A percentile compares a stretch with the other conserved stretches of the same genome.
Evolutionary conservation across 2,888 invertebrate species (phyloP).

Genomic region (Diaprepes abbreviatus): DNA sequence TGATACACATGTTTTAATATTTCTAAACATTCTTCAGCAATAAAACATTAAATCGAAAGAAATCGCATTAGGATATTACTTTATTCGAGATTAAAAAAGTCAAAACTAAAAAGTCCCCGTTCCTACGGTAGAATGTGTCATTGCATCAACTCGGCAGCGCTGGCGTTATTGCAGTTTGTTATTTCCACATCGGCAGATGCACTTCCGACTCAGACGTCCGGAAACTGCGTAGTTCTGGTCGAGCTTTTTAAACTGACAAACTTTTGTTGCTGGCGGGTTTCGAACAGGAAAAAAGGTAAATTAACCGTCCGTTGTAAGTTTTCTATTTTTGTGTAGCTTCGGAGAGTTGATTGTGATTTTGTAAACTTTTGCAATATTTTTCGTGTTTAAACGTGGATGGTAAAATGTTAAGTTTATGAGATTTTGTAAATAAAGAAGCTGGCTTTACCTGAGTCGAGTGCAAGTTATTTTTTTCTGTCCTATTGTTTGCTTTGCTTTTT

Average conservation of each 20-base stretch:
- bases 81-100: too few species aligned
- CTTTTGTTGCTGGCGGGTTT: constrained; percentile 5
- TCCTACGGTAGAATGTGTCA: neutral
- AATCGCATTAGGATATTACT: too few species aligned
- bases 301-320: constrained; percentile 4
- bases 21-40: too few species aligned
- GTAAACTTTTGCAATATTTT: too few species aligned
- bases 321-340: constrained; percentile 4
- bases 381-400: too few species aligned
- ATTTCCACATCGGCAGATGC: constrained; percentile 25
- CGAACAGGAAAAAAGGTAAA: constrained; percentile 15
- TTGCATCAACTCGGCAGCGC: constrained; percentile 6
- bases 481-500: too few species aligned
- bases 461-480: too few species aligned
- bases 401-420: too few species aligned
- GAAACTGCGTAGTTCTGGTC: constrained; percentile 20
- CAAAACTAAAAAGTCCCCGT: neutral
- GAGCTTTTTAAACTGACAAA: constrained; percentile 19
- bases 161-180: constrained; percentile 30
- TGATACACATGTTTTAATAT: too few species aligned
- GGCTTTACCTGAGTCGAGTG: too few species aligned
- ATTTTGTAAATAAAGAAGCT: too few species aligned
- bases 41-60: too few species aligned
- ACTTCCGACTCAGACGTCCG: constrained; percentile 23
- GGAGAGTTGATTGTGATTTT: neutral